Conservation (phyloP, 92 coral and sea anemone genomes). For the Paramuricea clavata region DNA sequence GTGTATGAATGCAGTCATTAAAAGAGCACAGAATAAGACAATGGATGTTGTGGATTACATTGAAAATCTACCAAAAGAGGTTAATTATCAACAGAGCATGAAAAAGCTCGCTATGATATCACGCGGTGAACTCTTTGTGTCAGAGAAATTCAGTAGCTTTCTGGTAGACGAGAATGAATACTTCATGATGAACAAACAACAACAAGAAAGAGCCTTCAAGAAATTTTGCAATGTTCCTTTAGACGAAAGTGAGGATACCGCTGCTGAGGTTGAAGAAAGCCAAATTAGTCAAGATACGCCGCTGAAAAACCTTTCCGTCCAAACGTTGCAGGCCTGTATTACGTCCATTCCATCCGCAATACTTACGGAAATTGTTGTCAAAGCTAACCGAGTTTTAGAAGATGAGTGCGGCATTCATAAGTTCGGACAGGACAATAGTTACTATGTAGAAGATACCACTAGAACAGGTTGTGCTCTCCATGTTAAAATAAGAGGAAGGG, state of each 20-base stretch:
- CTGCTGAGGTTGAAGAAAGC: no score
- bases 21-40: constrained; percentile 25
- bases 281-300: no score
- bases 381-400: neutral
- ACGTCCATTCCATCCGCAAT: neutral
- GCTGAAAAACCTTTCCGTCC: neutral
- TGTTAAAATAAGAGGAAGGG: neutral
- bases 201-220: constrained; percentile 7
- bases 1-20: constrained; percentile 27
- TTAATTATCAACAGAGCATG: constrained; percentile 43
- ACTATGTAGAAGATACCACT: constrained; percentile 9
- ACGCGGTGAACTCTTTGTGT: constrained; percentile 37
- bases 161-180: constrained; percentile 12
- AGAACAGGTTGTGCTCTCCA: neutral
- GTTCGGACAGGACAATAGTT: neutral
- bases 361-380: neutral
- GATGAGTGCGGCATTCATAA: neutral
- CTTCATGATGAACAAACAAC: constrained; percentile 33
- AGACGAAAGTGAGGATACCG: no score
- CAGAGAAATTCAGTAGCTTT: neutral
- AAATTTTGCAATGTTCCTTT: constrained; percentile 5
- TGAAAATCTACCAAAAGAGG: constrained; percentile 45
- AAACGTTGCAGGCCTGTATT: neutral
- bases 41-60: constrained; percentile 48
- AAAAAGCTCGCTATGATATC: constrained; percentile 52